These are phyloP conservation scores for Oenanthe oenanthe DNA, from an alignment of 2,113 vertebrate species.

Conservation along the genomic window DNA sequence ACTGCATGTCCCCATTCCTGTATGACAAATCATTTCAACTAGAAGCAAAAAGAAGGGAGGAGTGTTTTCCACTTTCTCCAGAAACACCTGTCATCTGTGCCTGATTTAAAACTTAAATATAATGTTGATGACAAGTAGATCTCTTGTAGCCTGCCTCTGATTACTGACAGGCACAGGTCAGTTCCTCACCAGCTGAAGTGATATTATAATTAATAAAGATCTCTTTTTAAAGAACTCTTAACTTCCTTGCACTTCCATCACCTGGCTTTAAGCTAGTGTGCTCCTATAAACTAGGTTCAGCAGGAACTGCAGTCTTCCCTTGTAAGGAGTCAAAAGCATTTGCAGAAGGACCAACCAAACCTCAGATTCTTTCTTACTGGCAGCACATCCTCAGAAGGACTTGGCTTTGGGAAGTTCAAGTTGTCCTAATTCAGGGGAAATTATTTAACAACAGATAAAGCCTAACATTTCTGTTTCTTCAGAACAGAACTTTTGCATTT, in stretches of 20 bases:
- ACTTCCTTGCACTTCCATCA: neutral
- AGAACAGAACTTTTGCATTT: neutral
- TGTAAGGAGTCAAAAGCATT: neutral
- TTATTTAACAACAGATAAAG: neutral
- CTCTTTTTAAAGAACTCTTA: neutral
- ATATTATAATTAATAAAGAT: neutral
- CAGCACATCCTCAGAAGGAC: neutral
- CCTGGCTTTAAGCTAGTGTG: neutral
- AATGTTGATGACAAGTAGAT: neutral
- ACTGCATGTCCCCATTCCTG: neutral
- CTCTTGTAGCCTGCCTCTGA: neutral
- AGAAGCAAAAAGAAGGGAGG: neutral
- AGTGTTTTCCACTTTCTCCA: neutral
- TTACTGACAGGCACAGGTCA: neutral
- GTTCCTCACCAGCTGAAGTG: neutral
- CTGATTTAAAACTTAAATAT: neutral
- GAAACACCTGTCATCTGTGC: neutral
- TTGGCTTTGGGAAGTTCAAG: neutral
- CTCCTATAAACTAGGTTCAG: neutral
- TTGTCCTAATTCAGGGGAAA: neutral
- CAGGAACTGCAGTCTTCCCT: neutral
- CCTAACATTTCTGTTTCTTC: neutral
- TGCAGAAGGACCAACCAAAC: neutral
- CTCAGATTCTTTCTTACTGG: neutral
- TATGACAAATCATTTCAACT: neutral